These are phyloP conservation scores for Amiota minor DNA, from an alignment of 2,888 invertebrate genomes.

Conservation along the genomic window DNA sequence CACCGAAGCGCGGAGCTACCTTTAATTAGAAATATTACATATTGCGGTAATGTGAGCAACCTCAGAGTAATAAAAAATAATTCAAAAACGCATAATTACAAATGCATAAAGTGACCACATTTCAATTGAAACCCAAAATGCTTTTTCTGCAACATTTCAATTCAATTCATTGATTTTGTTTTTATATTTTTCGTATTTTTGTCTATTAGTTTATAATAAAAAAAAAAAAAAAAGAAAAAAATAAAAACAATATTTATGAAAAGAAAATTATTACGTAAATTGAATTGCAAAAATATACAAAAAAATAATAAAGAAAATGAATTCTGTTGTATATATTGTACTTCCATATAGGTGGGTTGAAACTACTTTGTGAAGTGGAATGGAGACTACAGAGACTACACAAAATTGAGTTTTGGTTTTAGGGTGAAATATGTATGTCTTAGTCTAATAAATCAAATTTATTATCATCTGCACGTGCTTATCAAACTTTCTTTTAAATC, in stretches of 20 bases:
- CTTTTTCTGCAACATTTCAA: not conserved
- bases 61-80: constrained; percentile 17
- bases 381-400: no score
- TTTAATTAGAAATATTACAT: constrained; percentile 66
- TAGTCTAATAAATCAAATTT: constrained; percentile 16
- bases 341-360: no score
- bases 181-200: not conserved
- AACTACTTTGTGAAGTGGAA: no score
- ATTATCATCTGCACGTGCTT: constrained; percentile 19
- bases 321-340: no score
- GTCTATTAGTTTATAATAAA: not conserved
- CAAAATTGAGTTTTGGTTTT: no score
- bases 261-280: no score
- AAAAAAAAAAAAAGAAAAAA: not conserved
- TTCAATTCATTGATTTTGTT: not conserved
- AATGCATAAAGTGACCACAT: constrained; percentile 23
- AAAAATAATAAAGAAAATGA: no score
- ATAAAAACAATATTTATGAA: no score
- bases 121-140: not conserved
- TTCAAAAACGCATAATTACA: constrained; percentile 3
- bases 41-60: constrained; percentile 36
- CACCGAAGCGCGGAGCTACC: constrained; percentile 42
- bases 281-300: no score
- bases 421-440: no score
- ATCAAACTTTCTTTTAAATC: not conserved